Conservation (phyloP, 92 coral and sea anemone species). For the Muricea muricata region DNA sequence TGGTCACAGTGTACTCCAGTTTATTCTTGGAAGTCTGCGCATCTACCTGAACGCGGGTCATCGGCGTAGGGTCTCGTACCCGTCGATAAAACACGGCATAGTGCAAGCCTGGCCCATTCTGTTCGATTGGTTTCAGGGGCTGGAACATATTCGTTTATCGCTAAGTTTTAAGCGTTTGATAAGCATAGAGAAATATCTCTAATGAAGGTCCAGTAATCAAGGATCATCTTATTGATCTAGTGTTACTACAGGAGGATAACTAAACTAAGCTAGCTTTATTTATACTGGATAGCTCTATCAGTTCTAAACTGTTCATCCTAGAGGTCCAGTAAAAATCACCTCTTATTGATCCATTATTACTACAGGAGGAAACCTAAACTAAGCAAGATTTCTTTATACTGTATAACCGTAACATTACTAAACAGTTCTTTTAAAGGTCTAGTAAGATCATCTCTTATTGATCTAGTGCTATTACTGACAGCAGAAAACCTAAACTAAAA, state of each 20-base stretch:
- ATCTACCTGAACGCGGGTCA: slow-evolving; percentile 75
- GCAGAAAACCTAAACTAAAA: background rate
- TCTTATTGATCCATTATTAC: too few species aligned
- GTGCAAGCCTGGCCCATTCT: slow-evolving; percentile 90
- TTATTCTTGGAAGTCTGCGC: slow-evolving; percentile 38
- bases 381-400: background rate
- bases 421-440: background rate
- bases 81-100: slow-evolving; percentile 81
- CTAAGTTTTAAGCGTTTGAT: background rate
- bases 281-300: too few species aligned
- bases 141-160: slow-evolving; percentile 11
- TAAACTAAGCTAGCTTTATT: too few species aligned
- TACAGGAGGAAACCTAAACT: too few species aligned
- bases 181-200: background rate
- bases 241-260: too few species aligned
- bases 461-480: background rate
- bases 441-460: background rate
- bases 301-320: too few species aligned
- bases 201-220: too few species aligned
- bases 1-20: slow-evolving; percentile 50
- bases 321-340: too few species aligned
- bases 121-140: slow-evolving; percentile 73
- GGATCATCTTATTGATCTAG: too few species aligned
- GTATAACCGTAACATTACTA: background rate
- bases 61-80: slow-evolving; percentile 59